A percentile compares a stretch with the other conserved stretches of the same genome.
These are phyloP conservation scores for Heliangelus exortis DNA, from an alignment of 2,797 vertebrate species.

Conservation along the genomic window DNA sequence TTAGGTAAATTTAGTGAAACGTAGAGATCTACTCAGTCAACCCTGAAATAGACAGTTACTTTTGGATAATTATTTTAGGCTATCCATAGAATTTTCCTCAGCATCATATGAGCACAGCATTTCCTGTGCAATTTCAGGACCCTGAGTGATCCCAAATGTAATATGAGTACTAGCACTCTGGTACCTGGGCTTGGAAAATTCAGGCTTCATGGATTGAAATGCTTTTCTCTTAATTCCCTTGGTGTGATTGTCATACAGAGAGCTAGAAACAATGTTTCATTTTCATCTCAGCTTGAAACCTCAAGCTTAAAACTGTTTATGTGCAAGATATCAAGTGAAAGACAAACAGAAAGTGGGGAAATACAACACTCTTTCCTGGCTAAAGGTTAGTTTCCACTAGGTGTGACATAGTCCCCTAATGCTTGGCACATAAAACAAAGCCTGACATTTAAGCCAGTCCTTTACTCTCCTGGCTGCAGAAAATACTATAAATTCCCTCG, in stretches of 20 bases:
- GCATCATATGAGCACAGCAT: fast-evolving
- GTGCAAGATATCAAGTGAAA: not conserved
- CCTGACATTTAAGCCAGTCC: not conserved
- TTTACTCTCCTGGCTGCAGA: not conserved
- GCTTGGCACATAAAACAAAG: not conserved
- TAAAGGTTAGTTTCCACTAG: not conserved
- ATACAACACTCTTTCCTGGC: not conserved
- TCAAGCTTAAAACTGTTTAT: not conserved
- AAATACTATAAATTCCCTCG: not conserved
- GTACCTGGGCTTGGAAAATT: not conserved
- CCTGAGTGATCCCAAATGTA: not conserved
- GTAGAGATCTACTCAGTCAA: not conserved
- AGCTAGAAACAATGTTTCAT: not conserved
- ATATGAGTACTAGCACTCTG: not conserved
- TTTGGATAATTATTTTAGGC: not conserved
- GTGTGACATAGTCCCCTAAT: not conserved
- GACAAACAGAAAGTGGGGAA: not conserved
- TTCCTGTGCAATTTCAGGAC: not conserved
- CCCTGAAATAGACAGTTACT: not conserved
- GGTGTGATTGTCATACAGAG: not conserved
- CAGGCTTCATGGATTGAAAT: not conserved
- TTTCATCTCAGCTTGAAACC: not conserved
- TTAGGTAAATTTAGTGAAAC: slow-evolving; percentile 11
- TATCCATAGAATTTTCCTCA: not conserved
- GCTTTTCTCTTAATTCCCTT: not conserved